Percentiles rank a stretch among this genome's conserved stretches.
These are phyloP conservation scores for Eupithecia inturbata DNA, from an alignment of 2,888 invertebrate species.

Conservation along the genomic window DNA sequence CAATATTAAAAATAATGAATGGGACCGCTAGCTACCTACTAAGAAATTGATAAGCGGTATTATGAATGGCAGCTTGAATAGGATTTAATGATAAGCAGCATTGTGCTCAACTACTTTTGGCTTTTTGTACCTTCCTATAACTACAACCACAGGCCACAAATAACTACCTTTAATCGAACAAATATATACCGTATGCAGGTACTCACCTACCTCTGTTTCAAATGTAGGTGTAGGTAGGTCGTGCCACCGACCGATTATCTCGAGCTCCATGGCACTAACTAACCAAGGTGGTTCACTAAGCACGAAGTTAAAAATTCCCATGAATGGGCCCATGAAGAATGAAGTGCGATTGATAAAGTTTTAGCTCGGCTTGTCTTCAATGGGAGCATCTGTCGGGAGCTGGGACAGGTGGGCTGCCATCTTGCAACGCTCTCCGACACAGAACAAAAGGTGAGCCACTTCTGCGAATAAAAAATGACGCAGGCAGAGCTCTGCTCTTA, in stretches of 20 bases:
- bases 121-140: no score
- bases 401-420: constrained; percentile 68
- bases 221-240: no score
- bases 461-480: constrained; percentile 50
- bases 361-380: constrained; percentile 62
- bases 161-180: no score
- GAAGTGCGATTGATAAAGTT: constrained; percentile 77
- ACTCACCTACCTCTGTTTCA: no score
- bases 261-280: no score
- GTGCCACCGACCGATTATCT: no score
- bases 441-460: constrained; percentile 63
- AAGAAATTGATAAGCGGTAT: constrained; percentile 33
- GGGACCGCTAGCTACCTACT: constrained; percentile 31
- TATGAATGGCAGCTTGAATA: constrained; percentile 40
- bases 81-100: constrained; percentile 11
- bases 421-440: constrained; percentile 51
- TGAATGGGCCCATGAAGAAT: constrained; percentile 68
- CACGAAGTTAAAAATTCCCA: constrained; percentile 52
- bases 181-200: no score
- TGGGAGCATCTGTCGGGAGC: constrained; percentile 67
- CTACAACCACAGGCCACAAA: no score
- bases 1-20: constrained; percentile 43
- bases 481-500: constrained; percentile 40
- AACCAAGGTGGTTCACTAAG: background rate
- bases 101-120: background rate